Percentiles rank a stretch among this genome's conserved stretches.
phyloP scores from a whole-genome alignment of 2,113 vertebrate genomes.

The Phasianus colchicus region DNA sequence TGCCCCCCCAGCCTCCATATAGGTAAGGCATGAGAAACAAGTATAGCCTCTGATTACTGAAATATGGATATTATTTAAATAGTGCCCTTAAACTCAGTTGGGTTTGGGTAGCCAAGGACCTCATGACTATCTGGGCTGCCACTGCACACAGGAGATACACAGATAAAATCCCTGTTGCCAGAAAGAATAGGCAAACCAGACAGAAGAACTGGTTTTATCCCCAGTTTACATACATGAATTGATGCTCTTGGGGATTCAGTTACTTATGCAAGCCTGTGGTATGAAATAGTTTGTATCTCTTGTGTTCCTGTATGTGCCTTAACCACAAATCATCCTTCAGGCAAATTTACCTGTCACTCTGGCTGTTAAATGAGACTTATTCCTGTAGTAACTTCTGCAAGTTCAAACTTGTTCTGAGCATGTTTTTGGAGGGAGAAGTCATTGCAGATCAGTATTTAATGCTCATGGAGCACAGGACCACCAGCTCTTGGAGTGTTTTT shows the following conservation, averaged over 20 bases:
- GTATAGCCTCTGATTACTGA: not conserved
- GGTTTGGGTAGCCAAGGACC: not conserved
- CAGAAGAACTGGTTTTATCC: not conserved
- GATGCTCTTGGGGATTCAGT: not conserved
- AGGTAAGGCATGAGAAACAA: not conserved
- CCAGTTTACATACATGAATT: not conserved
- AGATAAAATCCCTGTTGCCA: not conserved
- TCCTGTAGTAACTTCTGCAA: slow-evolving; percentile 21
- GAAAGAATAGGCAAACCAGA: not conserved
- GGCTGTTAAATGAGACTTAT: slow-evolving; percentile 6
- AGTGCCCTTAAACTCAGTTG: not conserved
- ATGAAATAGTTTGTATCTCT: not conserved
- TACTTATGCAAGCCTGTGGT: not conserved
- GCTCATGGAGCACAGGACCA: not conserved
- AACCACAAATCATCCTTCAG: slow-evolving; percentile 43
- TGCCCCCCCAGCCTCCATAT: not conserved
- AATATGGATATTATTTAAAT: not conserved
- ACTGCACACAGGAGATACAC: not conserved
- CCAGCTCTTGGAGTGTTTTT: not conserved
- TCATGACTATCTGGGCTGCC: not conserved
- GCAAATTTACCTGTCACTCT: slow-evolving; percentile 47
- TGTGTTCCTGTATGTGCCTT: not conserved
- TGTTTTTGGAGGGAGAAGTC: not conserved
- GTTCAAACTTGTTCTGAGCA: slow-evolving; percentile 30
- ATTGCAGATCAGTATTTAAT: not conserved